Evolutionary conservation across 2,888 invertebrate species (phyloP), one percentile per base, ranked within the genome.

Genomic region (Podotricha telesiphe): DNA sequence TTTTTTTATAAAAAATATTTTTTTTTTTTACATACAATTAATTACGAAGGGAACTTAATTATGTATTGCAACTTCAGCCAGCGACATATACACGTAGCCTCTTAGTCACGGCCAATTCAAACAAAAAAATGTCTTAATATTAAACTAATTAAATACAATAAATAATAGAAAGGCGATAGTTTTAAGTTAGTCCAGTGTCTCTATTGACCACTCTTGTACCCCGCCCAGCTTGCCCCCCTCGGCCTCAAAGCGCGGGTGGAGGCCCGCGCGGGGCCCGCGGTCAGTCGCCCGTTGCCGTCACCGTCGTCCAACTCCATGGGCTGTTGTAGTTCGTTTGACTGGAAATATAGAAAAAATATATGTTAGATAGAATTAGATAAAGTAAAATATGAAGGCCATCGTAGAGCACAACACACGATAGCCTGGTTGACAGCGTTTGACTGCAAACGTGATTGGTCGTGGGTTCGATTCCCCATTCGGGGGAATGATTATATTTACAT

Each of bases 221-320:
- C 64, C 66, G 34, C 40, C 59, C 47, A 69, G 42, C 42, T 42
- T 7, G 67, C 65, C 47, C 34, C 71, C 76, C 74, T 72, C 72
- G 76, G 68, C 72, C 69, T 86, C 84, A 88, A 75, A 80, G 90
- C 86, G 90, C 88, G 80, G 91, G 89, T 85, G 87, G 82, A 69
- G 87, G 89, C 89, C 89, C 91, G 85, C 93, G 91, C 94, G 94
- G 94, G 84, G 94, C 86, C 80, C 88, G 82, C 81, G 94, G 94
- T 94, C 95, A 95, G 94, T 95, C 95, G 48, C 95, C 95, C 73
- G 94, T 94, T 66, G 94, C 94, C 0, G 95, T 94, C 83, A 95
- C 94, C 74, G 94, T 94, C 76, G 95, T 94, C 94, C 95, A 95
- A 87, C 93, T 94, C 95, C 95, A 95, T 63, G 94, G 94, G 82